phyloP scores from a whole-genome alignment of 2,113 vertebrate species.

The Ceuthmochares aereus region DNA sequence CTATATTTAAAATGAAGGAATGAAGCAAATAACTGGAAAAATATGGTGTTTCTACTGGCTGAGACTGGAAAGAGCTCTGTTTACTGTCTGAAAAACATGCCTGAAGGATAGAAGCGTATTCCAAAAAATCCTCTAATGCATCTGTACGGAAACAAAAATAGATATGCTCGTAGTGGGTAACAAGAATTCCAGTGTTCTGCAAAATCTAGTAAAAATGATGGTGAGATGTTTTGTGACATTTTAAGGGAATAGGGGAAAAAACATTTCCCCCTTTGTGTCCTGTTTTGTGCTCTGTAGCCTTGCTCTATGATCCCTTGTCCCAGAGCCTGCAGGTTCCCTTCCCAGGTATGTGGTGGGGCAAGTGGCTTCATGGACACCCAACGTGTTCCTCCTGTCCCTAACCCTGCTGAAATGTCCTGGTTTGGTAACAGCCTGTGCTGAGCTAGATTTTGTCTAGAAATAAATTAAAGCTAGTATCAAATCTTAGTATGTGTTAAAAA shows the following conservation, averaged over 20 bases:
- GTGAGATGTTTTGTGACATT: not conserved
- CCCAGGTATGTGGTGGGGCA: not conserved
- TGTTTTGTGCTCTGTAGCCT: not conserved
- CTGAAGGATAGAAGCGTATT: not conserved
- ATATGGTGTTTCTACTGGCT: not conserved
- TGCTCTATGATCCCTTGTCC: rapidly evolving
- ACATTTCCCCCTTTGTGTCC: not conserved
- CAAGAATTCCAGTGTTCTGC: not conserved
- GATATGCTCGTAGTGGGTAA: not conserved
- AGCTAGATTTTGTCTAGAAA: not conserved
- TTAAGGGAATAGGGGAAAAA: not conserved
- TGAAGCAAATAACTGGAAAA: not conserved
- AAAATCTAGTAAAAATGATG: not conserved
- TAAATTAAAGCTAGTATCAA: not conserved
- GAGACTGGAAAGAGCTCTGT: not conserved
- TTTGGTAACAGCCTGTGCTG: not conserved
- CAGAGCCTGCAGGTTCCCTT: not conserved
- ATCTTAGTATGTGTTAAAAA: not conserved
- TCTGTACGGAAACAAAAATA: not conserved
- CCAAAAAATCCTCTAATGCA: not conserved
- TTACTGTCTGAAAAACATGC: not conserved
- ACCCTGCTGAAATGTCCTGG: rapidly evolving
- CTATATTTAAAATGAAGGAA: not conserved
- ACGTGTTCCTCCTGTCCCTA: not conserved
- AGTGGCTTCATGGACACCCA: not conserved